These are phyloP conservation scores for Sus scrofa DNA, from an alignment of 2,113 vertebrate species.

Conservation along the genomic window T2T-Sscrofa CM000824.6:222759001-222759500, in stretches of 20 bases:
- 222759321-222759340: neutral
- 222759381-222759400: neutral
- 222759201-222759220: no score
- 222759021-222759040: no score
- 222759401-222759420: accelerated
- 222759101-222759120: no score
- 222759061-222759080: no score
- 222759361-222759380: neutral
- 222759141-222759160: no score
- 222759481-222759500: neutral
- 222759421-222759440: neutral
- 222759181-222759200: no score
- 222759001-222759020: no score
- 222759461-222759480: neutral
- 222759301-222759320: neutral
- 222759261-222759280: neutral
- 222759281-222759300: neutral
- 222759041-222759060: no score
- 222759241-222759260: neutral
- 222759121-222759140: no score
- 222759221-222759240: no score
- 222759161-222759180: no score
- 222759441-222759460: neutral
- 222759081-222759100: no score
- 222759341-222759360: neutral